Evolutionary conservation across 2,888 invertebrate species (phyloP).

Genomic region (Cyclophora albipunctata): DNA sequence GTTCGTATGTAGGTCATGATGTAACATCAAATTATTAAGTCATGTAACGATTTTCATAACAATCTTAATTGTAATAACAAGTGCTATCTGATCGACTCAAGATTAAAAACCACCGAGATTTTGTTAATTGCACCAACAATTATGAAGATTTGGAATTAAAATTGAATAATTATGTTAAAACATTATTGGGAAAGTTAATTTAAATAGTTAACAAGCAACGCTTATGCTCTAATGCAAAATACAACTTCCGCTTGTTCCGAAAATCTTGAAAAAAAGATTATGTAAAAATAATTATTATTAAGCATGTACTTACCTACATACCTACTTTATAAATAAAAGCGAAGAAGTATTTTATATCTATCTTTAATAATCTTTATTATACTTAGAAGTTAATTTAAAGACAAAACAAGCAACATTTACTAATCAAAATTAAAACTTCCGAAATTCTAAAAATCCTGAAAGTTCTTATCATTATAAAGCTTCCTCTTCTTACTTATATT

Average conservation of each 20-base stretch:
- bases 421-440: slow-evolving; percentile 4
- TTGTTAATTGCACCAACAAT: slow-evolving; percentile 2
- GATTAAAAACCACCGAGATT: slow-evolving; percentile 18
- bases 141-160: slow-evolving; percentile 3
- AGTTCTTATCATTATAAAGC: slow-evolving; percentile 58
- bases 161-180: background rate
- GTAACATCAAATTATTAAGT: slow-evolving; percentile 47
- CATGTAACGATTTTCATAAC: slow-evolving; percentile 53
- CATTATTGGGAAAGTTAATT: no score
- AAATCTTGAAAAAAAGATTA: no score
- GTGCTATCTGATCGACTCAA: slow-evolving; percentile 33
- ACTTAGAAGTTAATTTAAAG: no score
- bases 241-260: no score
- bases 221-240: no score
- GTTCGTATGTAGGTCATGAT: slow-evolving; percentile 50
- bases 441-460: slow-evolving; percentile 45
- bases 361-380: no score
- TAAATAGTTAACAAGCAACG: no score
- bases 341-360: no score
- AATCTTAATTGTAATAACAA: slow-evolving; percentile 41
- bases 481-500: slow-evolving; percentile 64
- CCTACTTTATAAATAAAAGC: no score
- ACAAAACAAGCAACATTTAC: background rate
- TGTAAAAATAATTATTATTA: no score
- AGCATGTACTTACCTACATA: no score